Conservation (phyloP, 1,140 invertebrate genomes). For the Drosophila biarmipes region DNA sequence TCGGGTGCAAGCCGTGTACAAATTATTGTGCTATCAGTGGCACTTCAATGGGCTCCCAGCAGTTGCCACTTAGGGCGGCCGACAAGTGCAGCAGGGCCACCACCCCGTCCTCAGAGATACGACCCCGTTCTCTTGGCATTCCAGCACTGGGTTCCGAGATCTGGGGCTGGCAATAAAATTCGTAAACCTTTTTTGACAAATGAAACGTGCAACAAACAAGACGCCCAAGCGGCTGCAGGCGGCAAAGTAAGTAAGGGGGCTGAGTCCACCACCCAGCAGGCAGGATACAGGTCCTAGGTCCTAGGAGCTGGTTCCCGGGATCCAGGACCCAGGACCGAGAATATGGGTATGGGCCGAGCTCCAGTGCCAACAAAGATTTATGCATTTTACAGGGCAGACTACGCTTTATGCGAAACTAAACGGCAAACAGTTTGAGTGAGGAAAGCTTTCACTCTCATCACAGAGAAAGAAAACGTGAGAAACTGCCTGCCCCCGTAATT, state of each 20-base stretch:
- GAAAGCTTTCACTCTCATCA: conserved; percentile 51
- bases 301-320: neutral
- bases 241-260: conserved; percentile 13
- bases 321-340: neutral
- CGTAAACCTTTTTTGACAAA: conserved; percentile 72
- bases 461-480: conserved; percentile 9
- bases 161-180: conserved; percentile 62
- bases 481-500: no score
- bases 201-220: conserved; percentile 78
- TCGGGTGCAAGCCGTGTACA: conserved; percentile 31
- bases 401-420: conserved; percentile 75
- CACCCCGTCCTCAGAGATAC: neutral
- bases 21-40: conserved; percentile 53
- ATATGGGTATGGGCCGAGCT: conserved; percentile 26
- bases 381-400: conserved; percentile 67
- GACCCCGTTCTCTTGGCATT: conserved; percentile 5
- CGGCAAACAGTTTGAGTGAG: conserved; percentile 73
- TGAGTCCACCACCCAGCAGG: conserved; percentile 2
- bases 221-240: conserved; percentile 48
- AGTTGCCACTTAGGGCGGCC: conserved; percentile 43
- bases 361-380: conserved; percentile 76
- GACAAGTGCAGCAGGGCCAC: conserved; percentile 36
- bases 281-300: conserved; percentile 21
- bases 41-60: conserved; percentile 47
- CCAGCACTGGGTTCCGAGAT: conserved; percentile 9